phyloP scores from a whole-genome alignment of 2,888 invertebrate genomes.

The Polydesmus complanatus region DNA sequence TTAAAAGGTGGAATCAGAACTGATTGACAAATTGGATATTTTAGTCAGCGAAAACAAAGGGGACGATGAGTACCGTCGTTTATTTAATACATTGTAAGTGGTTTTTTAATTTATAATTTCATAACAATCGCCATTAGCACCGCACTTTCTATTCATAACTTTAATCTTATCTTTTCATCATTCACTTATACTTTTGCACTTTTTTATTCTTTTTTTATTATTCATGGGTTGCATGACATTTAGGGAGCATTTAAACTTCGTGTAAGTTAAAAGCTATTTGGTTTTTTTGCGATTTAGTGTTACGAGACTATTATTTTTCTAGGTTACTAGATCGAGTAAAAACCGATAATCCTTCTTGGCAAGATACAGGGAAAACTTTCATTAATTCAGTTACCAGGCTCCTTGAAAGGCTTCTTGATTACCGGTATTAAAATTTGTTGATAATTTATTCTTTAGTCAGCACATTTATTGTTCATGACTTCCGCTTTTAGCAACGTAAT shows the following conservation, averaged over 20 bases:
- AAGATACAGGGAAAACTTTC: slow-evolving; percentile 80
- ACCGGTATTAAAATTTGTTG: slow-evolving; percentile 40
- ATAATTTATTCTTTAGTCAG: background rate
- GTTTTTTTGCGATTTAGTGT: too few species aligned
- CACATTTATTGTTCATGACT: background rate
- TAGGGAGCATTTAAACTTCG: slow-evolving; percentile 83
- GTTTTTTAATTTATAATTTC: too few species aligned
- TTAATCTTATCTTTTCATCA: background rate
- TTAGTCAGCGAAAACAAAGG: slow-evolving; percentile 86
- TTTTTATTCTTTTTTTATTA: too few species aligned
- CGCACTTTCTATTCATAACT: background rate
- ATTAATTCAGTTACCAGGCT: slow-evolving; percentile 81
- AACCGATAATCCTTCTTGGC: slow-evolving; percentile 71
- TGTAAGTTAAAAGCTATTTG: slow-evolving; percentile 54
- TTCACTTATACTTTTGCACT: background rate
- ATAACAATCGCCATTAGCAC: too few species aligned
- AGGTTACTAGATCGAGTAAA: slow-evolving; percentile 75
- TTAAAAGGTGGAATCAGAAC: slow-evolving; percentile 64
- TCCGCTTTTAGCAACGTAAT: slow-evolving; percentile 51
- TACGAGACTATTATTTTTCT: slow-evolving; percentile 14
- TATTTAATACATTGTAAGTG: slow-evolving; percentile 93
- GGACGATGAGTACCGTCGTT: slow-evolving; percentile 76
- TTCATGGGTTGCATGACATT: background rate
- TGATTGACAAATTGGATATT: slow-evolving; percentile 86
- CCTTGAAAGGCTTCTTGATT: slow-evolving; percentile 76